Base-by-base conservation (phyloP, 2,888 invertebrate species). In the Xylota segnis region DNA sequence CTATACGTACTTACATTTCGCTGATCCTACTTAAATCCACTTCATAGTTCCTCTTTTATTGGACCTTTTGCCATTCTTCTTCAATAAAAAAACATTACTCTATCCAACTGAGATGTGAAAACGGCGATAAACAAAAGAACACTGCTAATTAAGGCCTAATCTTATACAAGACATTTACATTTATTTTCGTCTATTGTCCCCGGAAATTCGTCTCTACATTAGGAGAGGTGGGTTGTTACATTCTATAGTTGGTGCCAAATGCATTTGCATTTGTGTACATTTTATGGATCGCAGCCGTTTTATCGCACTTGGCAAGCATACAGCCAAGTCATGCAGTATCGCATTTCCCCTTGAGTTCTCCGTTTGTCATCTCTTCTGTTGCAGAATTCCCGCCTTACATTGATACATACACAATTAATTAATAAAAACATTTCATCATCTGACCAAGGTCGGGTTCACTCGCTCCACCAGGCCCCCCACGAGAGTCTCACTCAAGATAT, bases 241-340 rank as follows among this genome's bases (percentile, higher is more conserved):
- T 34, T 1, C 23, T 29, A 10, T 14, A 29, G 6, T 23, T 32
- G 34, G 18, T 18, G 50, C 50, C n/a, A 50, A 50, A 34, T n/a
- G 9, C 50, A 27, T 63, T 16, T 14, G 40, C 43, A 4, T 34
- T 65, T 23, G 18, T 34, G n/a, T 7, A n/a, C 18, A 12, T 18
- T 65, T 50, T 65, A 65, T 65, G 50, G 65, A 65, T 34, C 50
- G 27, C 59, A 65, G 14, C 50, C n/a, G 12, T 29, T 61, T 27
- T 9, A 5, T 65, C 7, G 4, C 9, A 63, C 14, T 63, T 63
- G 63, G 63, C 63, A 45, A 5, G 7, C 7, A 14, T 45, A 23
- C 61, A 63, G 45, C 40, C 1, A 18, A 4, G 4, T 50, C 23
- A 7, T 50, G 10, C 10, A 50, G 45, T 23, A 50, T 50, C 50